These are phyloP conservation scores for Serilophus lunatus DNA, from an alignment of 2,113 vertebrate species.

Conservation along the genomic window DNA sequence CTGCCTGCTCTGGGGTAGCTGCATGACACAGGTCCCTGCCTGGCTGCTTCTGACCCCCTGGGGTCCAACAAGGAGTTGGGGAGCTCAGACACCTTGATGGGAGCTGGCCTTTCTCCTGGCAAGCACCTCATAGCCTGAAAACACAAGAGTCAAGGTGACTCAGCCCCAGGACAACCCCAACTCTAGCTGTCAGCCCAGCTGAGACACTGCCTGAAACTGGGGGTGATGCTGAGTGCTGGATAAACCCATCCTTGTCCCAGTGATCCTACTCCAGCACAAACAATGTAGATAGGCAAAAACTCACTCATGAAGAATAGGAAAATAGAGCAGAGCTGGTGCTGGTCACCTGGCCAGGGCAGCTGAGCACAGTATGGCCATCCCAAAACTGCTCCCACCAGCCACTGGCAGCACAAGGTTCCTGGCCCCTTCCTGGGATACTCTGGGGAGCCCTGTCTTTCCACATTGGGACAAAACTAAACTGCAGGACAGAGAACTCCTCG, in stretches of 20 bases:
- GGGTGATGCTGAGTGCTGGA: neutral
- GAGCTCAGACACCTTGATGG: accelerated
- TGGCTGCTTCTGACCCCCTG: neutral
- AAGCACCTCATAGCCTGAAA: accelerated
- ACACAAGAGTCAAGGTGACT: neutral
- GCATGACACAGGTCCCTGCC: neutral
- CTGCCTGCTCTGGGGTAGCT: neutral
- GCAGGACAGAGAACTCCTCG: neutral
- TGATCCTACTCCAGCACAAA: accelerated
- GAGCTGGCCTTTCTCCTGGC: neutral
- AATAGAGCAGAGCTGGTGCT: neutral
- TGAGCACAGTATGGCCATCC: neutral
- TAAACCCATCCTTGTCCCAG: neutral
- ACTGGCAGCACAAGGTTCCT: accelerated
- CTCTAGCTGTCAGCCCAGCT: neutral
- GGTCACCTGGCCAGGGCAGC: neutral
- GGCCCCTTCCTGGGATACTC: neutral
- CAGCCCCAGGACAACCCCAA: neutral
- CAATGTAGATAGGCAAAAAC: neutral
- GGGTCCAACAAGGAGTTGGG: accelerated
- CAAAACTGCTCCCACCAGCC: accelerated
- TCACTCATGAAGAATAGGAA: neutral
- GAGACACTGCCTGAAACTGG: neutral
- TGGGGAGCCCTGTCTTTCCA: neutral
- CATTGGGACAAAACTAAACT: neutral